A percentile compares a stretch with the other conserved stretches of the same genome.
These are phyloP conservation scores for Natator depressus DNA, from an alignment of 2,113 vertebrate genomes.

Conservation along the genomic window DNA sequence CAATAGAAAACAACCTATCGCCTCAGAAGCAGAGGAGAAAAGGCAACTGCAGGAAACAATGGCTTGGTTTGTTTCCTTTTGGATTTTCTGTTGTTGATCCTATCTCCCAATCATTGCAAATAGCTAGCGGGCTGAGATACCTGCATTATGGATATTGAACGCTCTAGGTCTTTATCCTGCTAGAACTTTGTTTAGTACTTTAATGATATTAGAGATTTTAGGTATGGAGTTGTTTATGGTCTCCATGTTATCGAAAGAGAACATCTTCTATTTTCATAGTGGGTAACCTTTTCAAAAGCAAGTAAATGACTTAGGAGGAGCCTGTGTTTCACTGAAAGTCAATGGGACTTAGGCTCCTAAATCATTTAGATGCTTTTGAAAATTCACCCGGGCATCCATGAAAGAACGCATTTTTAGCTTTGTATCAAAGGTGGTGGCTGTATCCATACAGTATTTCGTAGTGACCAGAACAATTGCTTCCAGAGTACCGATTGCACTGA, in stretches of 20 bases:
- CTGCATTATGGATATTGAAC: not conserved
- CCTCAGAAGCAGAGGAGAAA: not conserved
- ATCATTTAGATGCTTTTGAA: not conserved
- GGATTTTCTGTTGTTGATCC: not conserved
- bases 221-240: not conserved
- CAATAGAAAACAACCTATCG: not conserved
- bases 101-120: not conserved
- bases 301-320: not conserved
- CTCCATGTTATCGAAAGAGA: not conserved
- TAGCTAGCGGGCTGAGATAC: not conserved
- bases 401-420: not conserved
- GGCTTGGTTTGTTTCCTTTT: fast-evolving
- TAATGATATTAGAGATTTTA: not conserved
- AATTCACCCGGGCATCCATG: not conserved
- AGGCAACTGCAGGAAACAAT: not conserved
- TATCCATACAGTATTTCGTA: not conserved
- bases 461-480: not conserved
- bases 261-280: not conserved
- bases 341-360: not conserved
- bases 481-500: not conserved
- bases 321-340: fast-evolving
- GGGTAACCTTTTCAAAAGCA: not conserved
- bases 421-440: not conserved
- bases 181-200: not conserved
- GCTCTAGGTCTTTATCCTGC: not conserved